A percentile compares a stretch with the other conserved stretches of the same genome.
These are phyloP conservation scores for Cephalopachus bancanus DNA, from an alignment of 2,797 vertebrate genomes.

Conservation along the genomic window DNA sequence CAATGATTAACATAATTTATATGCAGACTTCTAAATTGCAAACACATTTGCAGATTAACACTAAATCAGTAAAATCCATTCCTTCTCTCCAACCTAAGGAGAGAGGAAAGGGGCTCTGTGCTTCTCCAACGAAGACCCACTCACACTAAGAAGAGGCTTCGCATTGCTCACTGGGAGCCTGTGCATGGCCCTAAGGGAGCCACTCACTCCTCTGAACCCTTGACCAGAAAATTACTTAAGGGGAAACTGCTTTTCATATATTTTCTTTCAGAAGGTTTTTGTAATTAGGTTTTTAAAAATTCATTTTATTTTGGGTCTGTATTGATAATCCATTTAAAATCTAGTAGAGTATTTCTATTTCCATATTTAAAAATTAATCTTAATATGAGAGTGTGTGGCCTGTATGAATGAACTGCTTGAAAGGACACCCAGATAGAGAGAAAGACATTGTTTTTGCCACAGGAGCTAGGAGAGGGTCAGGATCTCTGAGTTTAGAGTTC, in stretches of 20 bases:
- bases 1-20: slow-evolving; percentile 47
- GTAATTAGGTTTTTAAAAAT: background rate
- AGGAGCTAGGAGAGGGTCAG: background rate
- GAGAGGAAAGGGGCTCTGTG: background rate
- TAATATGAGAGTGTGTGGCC: background rate
- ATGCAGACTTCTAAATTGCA: slow-evolving; percentile 68
- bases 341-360: background rate
- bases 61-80: background rate
- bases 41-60: slow-evolving; percentile 70
- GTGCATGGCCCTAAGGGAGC: background rate
- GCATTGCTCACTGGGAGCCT: background rate
- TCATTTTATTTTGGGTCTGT: background rate
- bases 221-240: background rate
- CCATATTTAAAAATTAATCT: slow-evolving; percentile 2
- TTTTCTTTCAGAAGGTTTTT: slow-evolving; percentile 48
- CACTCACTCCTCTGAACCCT: background rate
- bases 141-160: background rate
- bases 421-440: background rate
- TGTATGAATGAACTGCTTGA: background rate
- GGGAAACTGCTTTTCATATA: slow-evolving; percentile 44
- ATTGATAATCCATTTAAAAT: background rate
- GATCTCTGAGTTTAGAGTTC: background rate
- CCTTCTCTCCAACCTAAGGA: slow-evolving; percentile 22
- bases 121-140: background rate
- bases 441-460: background rate